A percentile compares a stretch with the other conserved stretches of the same genome.
Evolutionary conservation across 2,113 vertebrate species (phyloP).

Genomic region (Tichodroma muraria): DNA sequence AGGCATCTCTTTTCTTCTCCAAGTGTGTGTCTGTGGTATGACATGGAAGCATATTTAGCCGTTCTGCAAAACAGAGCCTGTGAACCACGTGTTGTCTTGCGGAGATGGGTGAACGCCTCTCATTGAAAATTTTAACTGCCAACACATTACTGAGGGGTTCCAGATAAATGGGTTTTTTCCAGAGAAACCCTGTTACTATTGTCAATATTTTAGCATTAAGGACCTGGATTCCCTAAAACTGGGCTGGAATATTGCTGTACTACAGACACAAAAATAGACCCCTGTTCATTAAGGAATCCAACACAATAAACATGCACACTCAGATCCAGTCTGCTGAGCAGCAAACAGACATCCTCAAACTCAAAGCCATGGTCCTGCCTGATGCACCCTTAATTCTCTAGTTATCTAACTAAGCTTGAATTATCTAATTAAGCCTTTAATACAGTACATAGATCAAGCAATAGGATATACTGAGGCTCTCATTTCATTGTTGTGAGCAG

Average conservation of each 20-base stretch:
- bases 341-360: neutral
- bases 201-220: neutral
- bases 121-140: neutral
- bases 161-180: neutral
- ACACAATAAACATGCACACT: rapidly evolving
- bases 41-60: neutral
- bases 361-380: neutral
- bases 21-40: neutral
- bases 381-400: neutral
- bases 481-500: neutral
- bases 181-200: neutral
- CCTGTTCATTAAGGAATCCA: neutral
- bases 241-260: rapidly evolving
- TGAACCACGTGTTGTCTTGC: neutral
- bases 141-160: neutral
- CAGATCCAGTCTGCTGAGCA: neutral
- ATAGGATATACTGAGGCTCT: neutral
- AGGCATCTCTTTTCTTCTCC: neutral
- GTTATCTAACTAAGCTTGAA: too few species aligned
- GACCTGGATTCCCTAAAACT: neutral
- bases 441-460: neutral
- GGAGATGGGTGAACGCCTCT: neutral
- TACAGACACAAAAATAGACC: neutral
- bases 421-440: too few species aligned
- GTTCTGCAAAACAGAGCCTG: neutral